These are phyloP conservation scores for Neocloeon triangulifer DNA, from an alignment of 1,140 invertebrate species.

Conservation along the genomic window DNA sequence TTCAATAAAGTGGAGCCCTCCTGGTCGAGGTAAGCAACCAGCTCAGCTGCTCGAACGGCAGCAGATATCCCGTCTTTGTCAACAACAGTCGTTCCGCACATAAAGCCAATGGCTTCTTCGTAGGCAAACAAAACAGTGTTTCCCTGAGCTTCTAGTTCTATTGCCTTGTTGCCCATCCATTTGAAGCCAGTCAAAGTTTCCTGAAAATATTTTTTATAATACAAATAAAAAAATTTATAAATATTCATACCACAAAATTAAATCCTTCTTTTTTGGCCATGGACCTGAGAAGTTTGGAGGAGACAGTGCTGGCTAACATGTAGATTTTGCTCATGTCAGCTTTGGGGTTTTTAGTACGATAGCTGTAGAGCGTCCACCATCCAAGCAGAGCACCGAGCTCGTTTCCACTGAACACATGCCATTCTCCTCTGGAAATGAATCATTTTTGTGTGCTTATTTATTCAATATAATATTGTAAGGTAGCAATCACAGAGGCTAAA, in stretches of 20 bases:
- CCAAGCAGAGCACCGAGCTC: conserved; percentile 87
- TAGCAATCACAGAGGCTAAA: conserved; percentile 2
- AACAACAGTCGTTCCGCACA: conserved; percentile 65
- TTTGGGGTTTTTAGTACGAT: conserved; percentile 23
- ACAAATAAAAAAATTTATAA: conserved; percentile 6
- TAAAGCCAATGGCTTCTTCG: conserved; percentile 90
- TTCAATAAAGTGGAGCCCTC: conserved; percentile 37
- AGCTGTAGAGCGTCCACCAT: conserved; percentile 66
- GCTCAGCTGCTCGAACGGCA: conserved; percentile 50
- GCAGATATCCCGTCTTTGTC: conserved; percentile 94
- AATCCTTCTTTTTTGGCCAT: conserved; percentile 67
- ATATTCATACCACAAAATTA: conserved; percentile 37
- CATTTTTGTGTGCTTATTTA: conserved; percentile 1
- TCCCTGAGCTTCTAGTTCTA: conserved; percentile 40
- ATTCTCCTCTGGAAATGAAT: conserved; percentile 34
- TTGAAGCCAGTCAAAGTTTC: conserved; percentile 99
- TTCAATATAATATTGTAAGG: conserved; percentile 8
- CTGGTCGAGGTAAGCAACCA: conserved; percentile 49
- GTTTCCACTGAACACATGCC: conserved; percentile 90
- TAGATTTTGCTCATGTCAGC: conserved; percentile 31
- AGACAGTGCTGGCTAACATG: conserved; percentile 86
- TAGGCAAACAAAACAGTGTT: conserved; percentile 80
- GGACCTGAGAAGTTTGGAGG: conserved; percentile 81
- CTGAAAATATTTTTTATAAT: conserved; percentile 15
- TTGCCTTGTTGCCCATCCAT: conserved; percentile 89